phyloP scores from a whole-genome alignment of 2,888 invertebrate species.

The Cepaea hortensis region DNA sequence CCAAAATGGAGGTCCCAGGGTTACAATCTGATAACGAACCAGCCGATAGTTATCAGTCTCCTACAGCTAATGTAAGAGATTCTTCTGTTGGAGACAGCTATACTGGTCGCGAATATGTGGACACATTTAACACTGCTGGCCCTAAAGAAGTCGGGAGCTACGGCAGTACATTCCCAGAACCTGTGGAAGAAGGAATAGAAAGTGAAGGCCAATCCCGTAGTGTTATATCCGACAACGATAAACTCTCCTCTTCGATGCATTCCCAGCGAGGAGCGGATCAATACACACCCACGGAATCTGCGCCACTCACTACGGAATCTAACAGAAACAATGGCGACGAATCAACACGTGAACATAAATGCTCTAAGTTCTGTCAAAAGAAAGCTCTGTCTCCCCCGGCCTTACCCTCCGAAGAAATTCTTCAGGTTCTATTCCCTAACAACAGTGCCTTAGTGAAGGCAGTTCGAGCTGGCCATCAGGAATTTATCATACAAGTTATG shows the following conservation, averaged over 20 bases:
- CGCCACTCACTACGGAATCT: background rate
- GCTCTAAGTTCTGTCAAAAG: background rate
- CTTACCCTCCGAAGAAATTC: slow-evolving; percentile 10
- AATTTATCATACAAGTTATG: slow-evolving; percentile 3
- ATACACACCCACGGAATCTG: too few relatives aligned
- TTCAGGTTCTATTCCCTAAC: slow-evolving; percentile 16
- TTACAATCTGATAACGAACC: too few relatives aligned
- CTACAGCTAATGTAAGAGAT: too few relatives aligned
- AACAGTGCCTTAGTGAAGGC: background rate
- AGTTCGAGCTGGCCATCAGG: background rate
- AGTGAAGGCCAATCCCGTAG: background rate
- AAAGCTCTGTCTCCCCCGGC: background rate
- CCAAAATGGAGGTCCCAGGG: background rate
- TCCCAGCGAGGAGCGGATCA: background rate
- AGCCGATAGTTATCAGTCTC: too few relatives aligned
- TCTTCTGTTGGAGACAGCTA: too few relatives aligned
- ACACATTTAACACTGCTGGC: background rate
- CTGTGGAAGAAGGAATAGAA: background rate
- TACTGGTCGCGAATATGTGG: background rate
- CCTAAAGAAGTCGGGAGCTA: background rate
- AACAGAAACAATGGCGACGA: background rate
- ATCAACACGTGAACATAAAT: background rate
- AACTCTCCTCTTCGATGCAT: background rate
- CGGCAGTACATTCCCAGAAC: background rate
- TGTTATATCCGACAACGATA: background rate